Conservation (phyloP, 2,888 invertebrate genomes). For the Automeris io region DNA sequence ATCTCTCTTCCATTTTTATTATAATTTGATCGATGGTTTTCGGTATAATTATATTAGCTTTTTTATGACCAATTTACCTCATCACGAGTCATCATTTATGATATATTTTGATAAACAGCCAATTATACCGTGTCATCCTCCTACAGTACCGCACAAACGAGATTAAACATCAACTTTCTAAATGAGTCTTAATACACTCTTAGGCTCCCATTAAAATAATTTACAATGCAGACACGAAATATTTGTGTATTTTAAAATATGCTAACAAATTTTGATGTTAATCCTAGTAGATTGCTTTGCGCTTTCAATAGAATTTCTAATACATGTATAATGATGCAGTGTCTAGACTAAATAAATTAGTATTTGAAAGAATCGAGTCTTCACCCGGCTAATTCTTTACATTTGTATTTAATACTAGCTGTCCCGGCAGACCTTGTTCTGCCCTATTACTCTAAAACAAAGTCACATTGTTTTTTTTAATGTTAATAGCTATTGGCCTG, state of each 20-base stretch:
- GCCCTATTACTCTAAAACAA: no score
- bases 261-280: not conserved
- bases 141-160: constrained; percentile 1
- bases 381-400: no score
- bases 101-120: not conserved
- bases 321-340: no score
- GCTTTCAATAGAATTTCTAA: no score
- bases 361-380: no score
- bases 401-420: no score
- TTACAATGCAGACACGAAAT: constrained; percentile 1
- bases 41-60: not conserved
- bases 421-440: no score
- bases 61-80: not conserved
- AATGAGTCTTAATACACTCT: constrained; percentile 6
- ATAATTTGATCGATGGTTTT: not conserved
- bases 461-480: no score
- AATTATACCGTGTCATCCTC: not conserved
- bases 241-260: constrained; percentile 10
- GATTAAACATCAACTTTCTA: constrained; percentile 8
- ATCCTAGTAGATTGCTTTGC: no score
- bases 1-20: not conserved
- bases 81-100: not conserved
- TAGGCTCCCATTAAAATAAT: constrained; percentile 6
- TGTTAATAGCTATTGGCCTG: no score
- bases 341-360: no score